These are phyloP conservation scores for Propsilocerus akamusi DNA, from an alignment of 1,140 invertebrate genomes.

Conservation along the genomic window DNA sequence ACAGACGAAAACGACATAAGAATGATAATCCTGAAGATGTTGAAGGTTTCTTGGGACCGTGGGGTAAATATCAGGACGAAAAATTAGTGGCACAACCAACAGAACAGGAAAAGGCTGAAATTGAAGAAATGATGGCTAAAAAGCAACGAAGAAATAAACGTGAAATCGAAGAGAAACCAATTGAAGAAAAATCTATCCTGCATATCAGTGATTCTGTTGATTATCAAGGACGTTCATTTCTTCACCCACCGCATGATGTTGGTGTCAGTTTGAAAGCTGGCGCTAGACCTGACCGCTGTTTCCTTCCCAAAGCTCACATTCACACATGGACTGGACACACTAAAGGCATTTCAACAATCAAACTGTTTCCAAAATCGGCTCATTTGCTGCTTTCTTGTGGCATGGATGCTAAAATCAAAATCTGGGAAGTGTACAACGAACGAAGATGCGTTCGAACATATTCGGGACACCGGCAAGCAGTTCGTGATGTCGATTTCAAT, in stretches of 20 bases:
- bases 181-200: constrained; percentile 88
- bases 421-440: constrained; percentile 98
- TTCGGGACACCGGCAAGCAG: constrained; percentile 90
- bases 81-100: constrained; percentile 68
- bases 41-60: constrained; percentile 90
- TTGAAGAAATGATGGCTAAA: constrained; percentile 91
- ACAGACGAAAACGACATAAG: constrained; percentile 78
- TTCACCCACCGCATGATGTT: constrained; percentile 87
- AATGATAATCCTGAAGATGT: constrained; percentile 87
- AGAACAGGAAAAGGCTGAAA: constrained; percentile 75
- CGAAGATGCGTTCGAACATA: constrained; percentile 89
- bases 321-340: constrained; percentile 95
- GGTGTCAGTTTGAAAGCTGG: constrained; percentile 89
- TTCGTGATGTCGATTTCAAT: constrained; percentile 92
- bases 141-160: constrained; percentile 66
- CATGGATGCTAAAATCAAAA: constrained; percentile 93
- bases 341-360: constrained; percentile 89
- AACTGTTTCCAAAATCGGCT: constrained; percentile 88
- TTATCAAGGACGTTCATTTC: constrained; percentile 91
- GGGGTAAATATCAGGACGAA: constrained; percentile 91
- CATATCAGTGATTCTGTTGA: constrained; percentile 91
- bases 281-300: constrained; percentile 85
- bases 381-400: constrained; percentile 89
- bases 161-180: constrained; percentile 66
- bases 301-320: constrained; percentile 90